Evolutionary conservation across 2,888 invertebrate genomes (phyloP).

Genomic region (Lycocerus yunnanus): DNA sequence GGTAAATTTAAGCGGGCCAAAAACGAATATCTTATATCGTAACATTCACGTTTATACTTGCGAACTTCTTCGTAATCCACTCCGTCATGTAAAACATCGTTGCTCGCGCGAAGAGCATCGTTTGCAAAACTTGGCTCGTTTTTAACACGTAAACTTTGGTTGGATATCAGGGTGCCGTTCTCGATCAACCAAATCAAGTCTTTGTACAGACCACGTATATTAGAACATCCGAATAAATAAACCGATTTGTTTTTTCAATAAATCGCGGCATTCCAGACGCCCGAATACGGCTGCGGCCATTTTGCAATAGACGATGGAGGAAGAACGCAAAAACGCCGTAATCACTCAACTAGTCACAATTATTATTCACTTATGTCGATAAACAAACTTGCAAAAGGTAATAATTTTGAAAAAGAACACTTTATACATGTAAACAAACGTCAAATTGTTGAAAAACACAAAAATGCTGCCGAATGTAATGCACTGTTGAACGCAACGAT

Average conservation of each 20-base stretch:
- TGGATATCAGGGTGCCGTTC: slow-evolving; percentile 27
- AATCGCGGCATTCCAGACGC: neutral
- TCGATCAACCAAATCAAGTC: slow-evolving; percentile 36
- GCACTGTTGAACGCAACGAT: no score
- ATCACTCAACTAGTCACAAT: neutral
- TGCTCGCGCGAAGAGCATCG: slow-evolving; percentile 31
- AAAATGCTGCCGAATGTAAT: no score
- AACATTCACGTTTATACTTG: slow-evolving; percentile 11
- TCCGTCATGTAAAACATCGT: slow-evolving; percentile 30
- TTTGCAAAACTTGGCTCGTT: slow-evolving; percentile 33
- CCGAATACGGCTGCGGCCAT: neutral
- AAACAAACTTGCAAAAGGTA: no score
- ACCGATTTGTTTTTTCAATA: slow-evolving; percentile 30
- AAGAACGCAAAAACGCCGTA: neutral
- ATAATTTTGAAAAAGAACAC: no score
- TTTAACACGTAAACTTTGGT: slow-evolving; percentile 24
- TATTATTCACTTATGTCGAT: no score
- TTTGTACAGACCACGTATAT: slow-evolving; percentile 37
- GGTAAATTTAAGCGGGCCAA: slow-evolving; percentile 31
- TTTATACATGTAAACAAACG: no score
- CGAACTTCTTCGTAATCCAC: slow-evolving; percentile 35
- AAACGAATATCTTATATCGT: slow-evolving; percentile 31
- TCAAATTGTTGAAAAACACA: no score
- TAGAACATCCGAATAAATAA: slow-evolving; percentile 38
- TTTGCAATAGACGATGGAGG: neutral